Evolutionary conservation across 2,113 vertebrate species (phyloP), one percentile per base, ranked within the genome.

Genomic region (Gobiocypris rarus): DNA sequence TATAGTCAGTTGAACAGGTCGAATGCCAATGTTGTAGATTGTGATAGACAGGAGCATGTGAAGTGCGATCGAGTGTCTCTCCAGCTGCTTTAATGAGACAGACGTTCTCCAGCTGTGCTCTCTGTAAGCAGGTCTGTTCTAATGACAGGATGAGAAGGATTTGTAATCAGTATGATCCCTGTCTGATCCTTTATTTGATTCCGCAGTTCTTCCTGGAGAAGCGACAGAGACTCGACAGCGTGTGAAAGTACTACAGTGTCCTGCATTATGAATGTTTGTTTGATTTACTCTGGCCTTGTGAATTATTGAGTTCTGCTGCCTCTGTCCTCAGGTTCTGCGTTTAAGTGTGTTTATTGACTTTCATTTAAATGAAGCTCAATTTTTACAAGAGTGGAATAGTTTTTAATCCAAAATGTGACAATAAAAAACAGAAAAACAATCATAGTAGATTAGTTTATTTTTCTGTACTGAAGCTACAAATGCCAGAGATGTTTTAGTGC

Each of bases 191-290:
- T 52, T 43, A n/a, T 84, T 75, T 86, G 71, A 50, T 88, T 84
- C 41, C 58, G 24, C 86, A 88, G 85, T 89, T 89, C 75, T 89
- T 89, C 71, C 59, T 88, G 83, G 86, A 85, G 81, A 89, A 89
- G 81, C 85, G 81, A 52, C 69, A 73, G 50, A 75, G 58, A 19
- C 34, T 56, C 26, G n/a, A 24, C 70, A 15, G 22, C 19, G 31
- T 31, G 24, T 50, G 34, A 82, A 75, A 58, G 48, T 63, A 10
- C 24, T 28, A 48, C 31, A n/a, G 1, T 63, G 22, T 71, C 14
- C 56, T 38, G 38, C 67, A 24, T 52, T 17, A 52, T 15, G 10
- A 6, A 43, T 48, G 43, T 19, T 69, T 85, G 43, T 67, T 50
- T 24, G 58, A 50, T 13, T 38, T 26, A 45, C 59, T 70, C 31